Base-by-base conservation (phyloP, 2,888 invertebrate genomes). In the Gymnosoma rotundatum region DNA sequence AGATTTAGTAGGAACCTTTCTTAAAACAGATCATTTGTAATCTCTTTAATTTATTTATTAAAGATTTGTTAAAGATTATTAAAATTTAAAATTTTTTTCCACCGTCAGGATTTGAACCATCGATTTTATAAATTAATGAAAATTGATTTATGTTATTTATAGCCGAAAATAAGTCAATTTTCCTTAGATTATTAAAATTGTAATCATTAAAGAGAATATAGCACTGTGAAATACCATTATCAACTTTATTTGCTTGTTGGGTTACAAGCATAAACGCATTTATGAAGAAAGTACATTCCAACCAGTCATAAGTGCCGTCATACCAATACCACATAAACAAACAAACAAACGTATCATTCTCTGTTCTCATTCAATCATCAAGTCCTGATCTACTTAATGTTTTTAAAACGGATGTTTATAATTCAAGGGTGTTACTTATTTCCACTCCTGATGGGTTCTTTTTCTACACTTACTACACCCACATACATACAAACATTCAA, bases 341-440 rank as follows among this genome's bases (percentile, higher is more conserved):
- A 14, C 66, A 69, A 58, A 64, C 67, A 54, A 69, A 69, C 69
- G 16, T 64, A 66, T 73, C 67, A 69, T 64, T 32, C 16, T 32
- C 4, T 16, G 61, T 63, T 56, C 48, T 56, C 52, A 73, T 63
- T 58, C 69, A 83, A 56, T 78, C 69, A 75, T 69, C 60, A 70
- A 38, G 63, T 67, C 52, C 72, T 83, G 61, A 67, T 80, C 74
- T 64, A 69, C 69, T 84, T 84, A 84, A 82, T 78, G 50, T 69
- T 74, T 69, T 78, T 66, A 78, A 42, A 84, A 84, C 81, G 81
- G 78, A 84, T 84, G 64, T 82, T 74, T 81, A 69, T 84, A 84
- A 84, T 84, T 84, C 81, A 84, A 84, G 81, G 84, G 84, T 78
- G 81, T 73, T 74, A 74, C 54, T 84, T 84, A 81, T 78, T 81